These are phyloP conservation scores for Meta bourneti DNA, from an alignment of 2,888 invertebrate species.

Conservation along the genomic window DNA sequence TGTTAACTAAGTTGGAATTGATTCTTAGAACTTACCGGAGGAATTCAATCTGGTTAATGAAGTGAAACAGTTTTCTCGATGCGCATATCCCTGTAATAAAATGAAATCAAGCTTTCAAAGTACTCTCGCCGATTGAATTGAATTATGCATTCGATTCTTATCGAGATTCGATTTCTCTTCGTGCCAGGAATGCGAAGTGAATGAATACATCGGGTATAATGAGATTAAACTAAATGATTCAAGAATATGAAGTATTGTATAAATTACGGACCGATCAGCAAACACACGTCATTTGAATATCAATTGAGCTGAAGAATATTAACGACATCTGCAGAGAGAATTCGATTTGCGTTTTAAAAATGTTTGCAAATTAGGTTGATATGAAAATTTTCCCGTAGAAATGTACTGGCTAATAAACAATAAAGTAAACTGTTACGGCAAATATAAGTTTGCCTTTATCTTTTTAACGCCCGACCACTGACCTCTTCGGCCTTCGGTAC, in stretches of 20 bases:
- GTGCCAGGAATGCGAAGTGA: background rate
- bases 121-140: background rate
- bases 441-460: no score
- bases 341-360: background rate
- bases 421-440: no score
- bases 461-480: no score
- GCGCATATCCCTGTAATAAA: conserved; percentile 4
- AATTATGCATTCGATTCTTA: background rate
- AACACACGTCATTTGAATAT: background rate
- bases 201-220: background rate
- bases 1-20: conserved; percentile 39
- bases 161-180: background rate
- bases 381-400: no score
- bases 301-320: background rate
- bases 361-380: no score
- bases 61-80: conserved; percentile 2
- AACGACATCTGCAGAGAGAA: background rate
- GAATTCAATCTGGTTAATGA: conserved; percentile 17
- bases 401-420: no score
- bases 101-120: background rate
- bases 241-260: background rate
- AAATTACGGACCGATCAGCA: background rate
- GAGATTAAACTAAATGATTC: background rate
- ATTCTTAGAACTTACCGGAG: background rate
- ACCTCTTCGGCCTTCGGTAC: no score